phyloP scores from a whole-genome alignment of 2,797 vertebrate genomes.

The Pangasius krempfi region DNA sequence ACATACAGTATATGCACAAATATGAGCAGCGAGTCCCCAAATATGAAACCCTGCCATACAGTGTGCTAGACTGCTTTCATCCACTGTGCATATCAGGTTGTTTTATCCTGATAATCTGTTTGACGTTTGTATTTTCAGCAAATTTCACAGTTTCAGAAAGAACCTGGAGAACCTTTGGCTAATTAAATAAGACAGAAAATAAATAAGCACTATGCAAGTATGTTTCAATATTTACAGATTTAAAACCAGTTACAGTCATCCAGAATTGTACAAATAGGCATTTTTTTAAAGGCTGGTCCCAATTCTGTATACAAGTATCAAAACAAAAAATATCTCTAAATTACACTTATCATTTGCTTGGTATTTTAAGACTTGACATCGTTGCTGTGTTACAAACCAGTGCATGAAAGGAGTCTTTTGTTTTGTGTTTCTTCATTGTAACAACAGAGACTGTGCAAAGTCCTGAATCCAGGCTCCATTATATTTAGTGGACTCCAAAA shows the following conservation, averaged over 20 bases:
- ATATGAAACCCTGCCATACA: constrained; percentile 5
- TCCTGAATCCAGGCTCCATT: constrained; percentile 37
- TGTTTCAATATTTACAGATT: constrained; percentile 51
- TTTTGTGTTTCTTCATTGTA: constrained; percentile 4
- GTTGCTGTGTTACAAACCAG: constrained; percentile 21
- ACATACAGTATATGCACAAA: neutral
- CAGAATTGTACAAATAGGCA: constrained; percentile 82
- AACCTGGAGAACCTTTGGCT: constrained; percentile 65
- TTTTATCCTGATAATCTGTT: constrained; percentile 4
- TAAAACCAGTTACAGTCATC: constrained; percentile 59
- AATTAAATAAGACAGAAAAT: constrained; percentile 65
- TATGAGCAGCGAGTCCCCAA: neutral
- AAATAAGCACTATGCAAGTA: constrained; percentile 72
- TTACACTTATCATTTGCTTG: neutral
- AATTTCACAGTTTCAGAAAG: constrained; percentile 42
- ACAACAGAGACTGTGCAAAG: constrained; percentile 15
- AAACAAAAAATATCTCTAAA: neutral
- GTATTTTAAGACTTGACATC: neutral
- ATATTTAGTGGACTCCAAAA: constrained; percentile 33
- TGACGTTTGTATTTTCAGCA: neutral
- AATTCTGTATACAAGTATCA: neutral
- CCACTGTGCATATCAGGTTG: constrained; percentile 5
- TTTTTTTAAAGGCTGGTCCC: constrained; percentile 28
- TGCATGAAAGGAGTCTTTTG: constrained; percentile 29
- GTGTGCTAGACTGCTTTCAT: constrained; percentile 2